phyloP scores from a whole-genome alignment of 2,113 vertebrate genomes.

The Setophaga coronata region DNA sequence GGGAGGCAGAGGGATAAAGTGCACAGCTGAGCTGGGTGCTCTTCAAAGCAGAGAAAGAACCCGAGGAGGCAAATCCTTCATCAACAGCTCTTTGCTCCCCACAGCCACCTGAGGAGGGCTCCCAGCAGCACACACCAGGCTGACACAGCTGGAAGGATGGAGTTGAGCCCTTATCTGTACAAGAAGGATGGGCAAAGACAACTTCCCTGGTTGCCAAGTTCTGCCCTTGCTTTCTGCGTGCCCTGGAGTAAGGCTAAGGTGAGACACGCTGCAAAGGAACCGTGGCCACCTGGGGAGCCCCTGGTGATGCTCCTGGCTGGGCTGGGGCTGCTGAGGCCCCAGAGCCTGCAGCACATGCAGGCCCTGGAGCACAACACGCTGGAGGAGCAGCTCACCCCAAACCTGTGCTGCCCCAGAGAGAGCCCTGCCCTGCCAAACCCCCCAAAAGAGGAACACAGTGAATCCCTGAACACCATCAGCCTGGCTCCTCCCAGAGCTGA shows the following conservation, averaged over 20 bases:
- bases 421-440: background rate
- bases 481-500: background rate
- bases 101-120: background rate
- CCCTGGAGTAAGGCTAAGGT: background rate
- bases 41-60: background rate
- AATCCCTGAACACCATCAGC: constrained; percentile 11
- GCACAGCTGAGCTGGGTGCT: background rate
- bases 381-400: background rate
- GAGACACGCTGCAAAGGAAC: background rate
- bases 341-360: background rate
- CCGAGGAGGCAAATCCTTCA: background rate
- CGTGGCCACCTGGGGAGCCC: background rate
- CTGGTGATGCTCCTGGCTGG: background rate
- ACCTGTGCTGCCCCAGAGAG: background rate
- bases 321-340: background rate
- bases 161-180: constrained; percentile 3
- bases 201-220: background rate
- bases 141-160: background rate
- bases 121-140: background rate
- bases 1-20: constrained; percentile 16
- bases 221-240: background rate
- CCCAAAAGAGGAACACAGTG: background rate
- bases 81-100: background rate
- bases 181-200: background rate
- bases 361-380: background rate